Evolutionary conservation across 2,888 invertebrate species (phyloP), one percentile per base, ranked within the genome.

Genomic region (Aleiodes testaceus): DNA sequence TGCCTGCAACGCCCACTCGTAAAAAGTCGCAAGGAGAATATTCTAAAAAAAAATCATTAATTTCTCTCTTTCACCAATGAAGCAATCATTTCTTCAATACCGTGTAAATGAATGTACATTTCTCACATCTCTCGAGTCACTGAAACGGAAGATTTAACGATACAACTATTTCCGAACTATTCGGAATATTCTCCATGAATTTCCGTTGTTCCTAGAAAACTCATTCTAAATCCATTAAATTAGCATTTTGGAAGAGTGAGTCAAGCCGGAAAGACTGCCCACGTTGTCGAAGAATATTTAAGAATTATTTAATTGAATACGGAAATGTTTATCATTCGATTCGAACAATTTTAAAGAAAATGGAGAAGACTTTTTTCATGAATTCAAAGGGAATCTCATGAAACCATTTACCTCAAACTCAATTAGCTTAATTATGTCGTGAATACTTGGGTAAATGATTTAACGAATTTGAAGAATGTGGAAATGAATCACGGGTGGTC

Each of bases 401-500:
- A 36, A 36, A 36, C 9, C 3, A 36, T 36, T 36, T 2, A 7
- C 3, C 36, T 9, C 4, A 53, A 53, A n/a, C 14, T n/a, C 14
- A 22, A 18, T 53, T 7, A n/a, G 4, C 26, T 30, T 53, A 30
- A 30, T 36, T 36, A 36, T n/a, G 53, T 42, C 65, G 30, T 53
- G 45, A 45, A 67, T 45, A 45, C 22, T 9, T 67, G 7, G 9
- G 36, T 9, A 36, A 36, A 7, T 36, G 9, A 36, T 36, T 36
- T 71, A 76, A 78, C 74, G 77, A 65, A 61, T 73, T 61, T 36
- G 18, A 47, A 16, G 50, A 45, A 36, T 66, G 16, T n/a, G 12
- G 42, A 53, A 73, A 71, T 76, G 76, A 79, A 75, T 75, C 77
- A 75, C 70, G 66, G 72, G 68, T 74, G 71, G 64, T 65, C 70